Percentiles rank a stretch among this genome's conserved stretches.
phyloP scores from a whole-genome alignment of 2,797 vertebrate genomes.

The Sandelia bainsii region DNA sequence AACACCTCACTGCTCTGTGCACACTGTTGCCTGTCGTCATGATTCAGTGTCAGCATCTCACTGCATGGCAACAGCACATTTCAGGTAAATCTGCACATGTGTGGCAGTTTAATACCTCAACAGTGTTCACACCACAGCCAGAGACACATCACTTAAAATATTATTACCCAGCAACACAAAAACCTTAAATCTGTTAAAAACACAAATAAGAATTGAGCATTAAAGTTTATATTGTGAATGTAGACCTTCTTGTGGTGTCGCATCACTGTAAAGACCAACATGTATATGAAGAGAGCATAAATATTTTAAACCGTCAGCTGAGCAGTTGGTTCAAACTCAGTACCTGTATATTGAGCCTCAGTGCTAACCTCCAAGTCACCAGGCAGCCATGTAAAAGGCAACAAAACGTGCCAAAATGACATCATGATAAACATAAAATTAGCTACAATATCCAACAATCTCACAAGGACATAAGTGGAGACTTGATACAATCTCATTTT shows the following conservation, averaged over 20 bases:
- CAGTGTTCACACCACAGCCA: no score
- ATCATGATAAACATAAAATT: no score
- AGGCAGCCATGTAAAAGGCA: slow-evolving; percentile 4
- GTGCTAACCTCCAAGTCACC: background rate
- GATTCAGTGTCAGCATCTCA: background rate
- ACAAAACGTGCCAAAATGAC: slow-evolving; percentile 13
- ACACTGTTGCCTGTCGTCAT: background rate
- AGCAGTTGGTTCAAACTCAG: slow-evolving; percentile 22
- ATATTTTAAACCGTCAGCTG: slow-evolving; percentile 15
- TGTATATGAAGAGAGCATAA: slow-evolving; percentile 6
- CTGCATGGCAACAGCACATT: no score
- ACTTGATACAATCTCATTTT: background rate
- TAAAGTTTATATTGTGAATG: background rate
- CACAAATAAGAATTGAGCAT: background rate
- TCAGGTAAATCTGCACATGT: background rate
- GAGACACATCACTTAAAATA: no score
- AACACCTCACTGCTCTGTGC: no score
- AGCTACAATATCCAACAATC: no score
- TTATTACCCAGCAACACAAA: no score
- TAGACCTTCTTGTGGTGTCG: slow-evolving; percentile 2
- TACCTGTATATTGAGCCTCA: background rate
- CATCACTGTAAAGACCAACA: background rate
- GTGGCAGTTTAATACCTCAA: no score
- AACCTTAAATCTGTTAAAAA: no score
- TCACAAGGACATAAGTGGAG: no score